phyloP scores from a whole-genome alignment of 2,888 invertebrate genomes.

The Volucella inanis region DNA sequence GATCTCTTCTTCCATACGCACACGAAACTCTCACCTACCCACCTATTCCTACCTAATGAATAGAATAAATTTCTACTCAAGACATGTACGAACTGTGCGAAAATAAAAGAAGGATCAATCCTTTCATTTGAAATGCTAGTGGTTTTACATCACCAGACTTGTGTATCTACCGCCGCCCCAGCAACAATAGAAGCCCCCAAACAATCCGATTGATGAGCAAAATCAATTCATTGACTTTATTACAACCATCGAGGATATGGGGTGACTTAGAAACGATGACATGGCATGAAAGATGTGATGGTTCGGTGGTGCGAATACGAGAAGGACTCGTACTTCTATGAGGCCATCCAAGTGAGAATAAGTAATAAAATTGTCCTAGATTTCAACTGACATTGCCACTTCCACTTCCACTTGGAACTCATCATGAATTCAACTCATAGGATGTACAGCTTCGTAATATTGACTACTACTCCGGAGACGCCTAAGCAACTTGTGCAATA shows the following conservation, averaged over 20 bases:
- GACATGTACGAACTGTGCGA: no score
- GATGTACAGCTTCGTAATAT: conserved; percentile 3
- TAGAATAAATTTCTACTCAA: no score
- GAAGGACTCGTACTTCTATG: no score
- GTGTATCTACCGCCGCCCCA: background rate
- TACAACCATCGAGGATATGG: background rate
- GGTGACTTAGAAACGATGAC: conserved; percentile 14
- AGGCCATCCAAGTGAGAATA: conserved; percentile 22
- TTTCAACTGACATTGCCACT: conserved; percentile 8
- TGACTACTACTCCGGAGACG: conserved; percentile 14
- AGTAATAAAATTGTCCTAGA: conserved; percentile 54
- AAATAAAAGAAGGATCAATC: conserved; percentile 3
- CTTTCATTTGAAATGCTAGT: conserved; percentile 3
- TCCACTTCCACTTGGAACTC: conserved; percentile 13
- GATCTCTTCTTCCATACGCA: no score
- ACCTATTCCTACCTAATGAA: no score
- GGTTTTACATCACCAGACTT: background rate
- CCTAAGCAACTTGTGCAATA: conserved; percentile 41
- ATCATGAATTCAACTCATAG: conserved; percentile 44
- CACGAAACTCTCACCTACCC: no score
- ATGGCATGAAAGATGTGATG: background rate
- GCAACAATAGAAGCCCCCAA: conserved; percentile 4
- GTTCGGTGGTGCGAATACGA: no score
- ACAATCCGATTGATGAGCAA: conserved; percentile 48
- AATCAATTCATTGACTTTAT: conserved; percentile 42